phyloP scores from a whole-genome alignment of 2,888 invertebrate species.

The Ectemnius cavifrons region DNA sequence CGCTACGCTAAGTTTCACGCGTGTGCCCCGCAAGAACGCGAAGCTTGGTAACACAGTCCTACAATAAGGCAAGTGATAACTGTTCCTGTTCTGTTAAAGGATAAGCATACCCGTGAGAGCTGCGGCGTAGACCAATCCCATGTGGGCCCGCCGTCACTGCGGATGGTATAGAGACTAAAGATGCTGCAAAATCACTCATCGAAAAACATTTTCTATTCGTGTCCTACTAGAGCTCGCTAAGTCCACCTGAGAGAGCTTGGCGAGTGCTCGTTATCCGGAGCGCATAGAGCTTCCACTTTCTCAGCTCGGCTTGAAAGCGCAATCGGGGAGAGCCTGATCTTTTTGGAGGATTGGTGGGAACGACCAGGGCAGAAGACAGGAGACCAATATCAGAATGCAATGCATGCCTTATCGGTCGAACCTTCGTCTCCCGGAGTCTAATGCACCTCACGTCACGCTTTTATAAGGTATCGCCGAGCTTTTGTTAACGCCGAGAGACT shows the following conservation, averaged over 20 bases:
- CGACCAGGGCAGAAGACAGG: no score
- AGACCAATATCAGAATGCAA: slow-evolving; percentile 47
- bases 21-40: no score
- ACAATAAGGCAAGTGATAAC: no score
- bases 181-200: not conserved
- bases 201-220: slow-evolving; percentile 2
- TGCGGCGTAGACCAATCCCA: not conserved
- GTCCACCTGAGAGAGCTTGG: not conserved
- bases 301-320: no score
- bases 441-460: slow-evolving; percentile 67
- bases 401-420: slow-evolving; percentile 37
- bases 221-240: not conserved
- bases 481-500: slow-evolving; percentile 44
- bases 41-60: no score
- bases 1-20: no score
- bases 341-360: no score
- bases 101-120: no score
- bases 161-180: slow-evolving; percentile 3
- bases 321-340: no score
- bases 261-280: not conserved
- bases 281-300: no score
- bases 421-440: slow-evolving; percentile 48
- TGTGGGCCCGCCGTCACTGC: not conserved
- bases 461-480: slow-evolving; percentile 70
- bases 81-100: no score